phyloP scores from a whole-genome alignment of 1,140 invertebrate species.

The Monomorium pharaonis region DNA sequence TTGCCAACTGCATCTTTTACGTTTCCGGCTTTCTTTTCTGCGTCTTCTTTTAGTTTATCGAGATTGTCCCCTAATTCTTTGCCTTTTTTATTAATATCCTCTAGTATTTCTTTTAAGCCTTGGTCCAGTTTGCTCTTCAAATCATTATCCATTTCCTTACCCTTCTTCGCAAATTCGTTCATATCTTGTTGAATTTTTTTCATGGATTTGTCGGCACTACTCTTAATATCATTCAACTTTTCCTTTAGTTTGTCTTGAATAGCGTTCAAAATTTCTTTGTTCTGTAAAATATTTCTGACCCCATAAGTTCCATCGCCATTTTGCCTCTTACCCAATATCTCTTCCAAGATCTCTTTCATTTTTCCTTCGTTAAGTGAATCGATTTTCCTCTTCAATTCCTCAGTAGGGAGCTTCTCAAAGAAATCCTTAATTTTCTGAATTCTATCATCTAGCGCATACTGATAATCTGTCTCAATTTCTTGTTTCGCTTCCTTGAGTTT shows the following conservation, averaged over 20 bases:
- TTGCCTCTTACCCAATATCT: background rate
- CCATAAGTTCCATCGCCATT: slow-evolving; percentile 6
- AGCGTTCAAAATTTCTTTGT: background rate
- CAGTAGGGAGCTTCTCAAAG: background rate
- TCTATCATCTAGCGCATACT: background rate
- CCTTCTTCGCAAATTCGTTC: background rate
- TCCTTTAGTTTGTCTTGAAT: slow-evolving; percentile 12
- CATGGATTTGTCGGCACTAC: slow-evolving; percentile 20
- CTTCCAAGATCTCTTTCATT: background rate
- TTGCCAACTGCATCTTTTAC: too few relatives aligned
- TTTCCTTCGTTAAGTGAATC: background rate
- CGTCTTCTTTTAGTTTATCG: too few relatives aligned
- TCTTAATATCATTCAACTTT: background rate
- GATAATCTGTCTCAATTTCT: slow-evolving; percentile 21
- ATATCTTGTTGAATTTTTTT: slow-evolving; percentile 8
- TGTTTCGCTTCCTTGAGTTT: background rate
- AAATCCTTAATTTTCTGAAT: slow-evolving; percentile 25
- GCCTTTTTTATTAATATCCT: background rate
- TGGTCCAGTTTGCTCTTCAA: background rate
- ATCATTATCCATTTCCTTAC: background rate
- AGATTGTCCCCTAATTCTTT: too few relatives aligned
- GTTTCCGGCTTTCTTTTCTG: background rate
- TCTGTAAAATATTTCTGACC: background rate
- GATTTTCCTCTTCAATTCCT: background rate
- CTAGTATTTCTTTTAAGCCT: background rate